Conservation (phyloP, 2,113 vertebrate genomes). For the Sinocyclocheilus anophthalmus region DNA sequence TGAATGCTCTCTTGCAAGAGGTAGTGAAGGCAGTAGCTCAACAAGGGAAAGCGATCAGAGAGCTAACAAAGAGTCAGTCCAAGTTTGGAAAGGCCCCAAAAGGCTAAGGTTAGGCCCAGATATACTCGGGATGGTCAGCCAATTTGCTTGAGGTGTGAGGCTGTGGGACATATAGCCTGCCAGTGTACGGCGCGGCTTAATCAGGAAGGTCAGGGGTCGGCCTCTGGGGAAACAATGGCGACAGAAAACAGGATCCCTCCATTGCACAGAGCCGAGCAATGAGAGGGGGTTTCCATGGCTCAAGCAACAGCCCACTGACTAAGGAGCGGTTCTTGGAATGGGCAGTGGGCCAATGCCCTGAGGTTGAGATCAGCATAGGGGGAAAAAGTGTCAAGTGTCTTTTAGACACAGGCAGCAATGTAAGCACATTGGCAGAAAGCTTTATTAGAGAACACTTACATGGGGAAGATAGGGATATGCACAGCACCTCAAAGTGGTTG, state of each 20-base stretch:
- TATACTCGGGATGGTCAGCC: constrained; percentile 24
- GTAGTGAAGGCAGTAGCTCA: too few relatives aligned
- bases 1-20: too few relatives aligned
- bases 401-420: neutral
- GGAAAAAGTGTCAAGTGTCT: neutral
- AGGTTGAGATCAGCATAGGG: constrained; percentile 18
- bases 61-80: too few relatives aligned
- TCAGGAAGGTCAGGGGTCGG: neutral
- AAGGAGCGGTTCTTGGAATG: neutral
- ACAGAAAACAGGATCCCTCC: neutral
- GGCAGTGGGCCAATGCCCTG: neutral
- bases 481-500: neutral
- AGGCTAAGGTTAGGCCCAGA: neutral
- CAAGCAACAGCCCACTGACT: neutral
- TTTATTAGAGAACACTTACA: neutral
- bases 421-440: neutral
- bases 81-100: too few relatives aligned
- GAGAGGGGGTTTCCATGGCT: neutral
- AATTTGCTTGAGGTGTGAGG: constrained; percentile 32
- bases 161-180: constrained; percentile 20
- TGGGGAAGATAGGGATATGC: neutral
- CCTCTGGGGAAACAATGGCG: too few relatives aligned
- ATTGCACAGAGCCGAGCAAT: constrained; percentile 8
- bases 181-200: neutral
- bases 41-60: too few relatives aligned